These are phyloP conservation scores for fruit fly (Drosophila melanogaster) DNA, from an alignment of 1,140 invertebrate species.

Conservation along the genomic window Release_6_plus_ISO1_MT NC_004354.4:5455001-5455500, in stretches of 20 bases:
- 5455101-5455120: slow-evolving; percentile 20
- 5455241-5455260: background rate
- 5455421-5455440: background rate
- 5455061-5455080: slow-evolving; percentile 52
- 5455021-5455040: background rate
- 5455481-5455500: slow-evolving; percentile 19
- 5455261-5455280: slow-evolving; percentile 5
- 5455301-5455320: no score
- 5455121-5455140: background rate
- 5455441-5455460: background rate
- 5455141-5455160: background rate
- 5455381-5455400: no score
- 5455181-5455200: no score
- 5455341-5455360: no score
- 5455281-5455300: no score
- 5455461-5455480: slow-evolving; percentile 7
- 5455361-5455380: no score
- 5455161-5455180: slow-evolving; percentile 3
- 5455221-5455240: slow-evolving; percentile 13
- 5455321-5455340: no score
- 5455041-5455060: slow-evolving; percentile 47
- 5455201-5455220: background rate
- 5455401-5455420: background rate
- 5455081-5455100: slow-evolving; percentile 37
- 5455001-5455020: slow-evolving; percentile 13